These are phyloP conservation scores for Carassius auratus DNA, from an alignment of 2,113 vertebrate genomes.

Conservation along the genomic window DNA sequence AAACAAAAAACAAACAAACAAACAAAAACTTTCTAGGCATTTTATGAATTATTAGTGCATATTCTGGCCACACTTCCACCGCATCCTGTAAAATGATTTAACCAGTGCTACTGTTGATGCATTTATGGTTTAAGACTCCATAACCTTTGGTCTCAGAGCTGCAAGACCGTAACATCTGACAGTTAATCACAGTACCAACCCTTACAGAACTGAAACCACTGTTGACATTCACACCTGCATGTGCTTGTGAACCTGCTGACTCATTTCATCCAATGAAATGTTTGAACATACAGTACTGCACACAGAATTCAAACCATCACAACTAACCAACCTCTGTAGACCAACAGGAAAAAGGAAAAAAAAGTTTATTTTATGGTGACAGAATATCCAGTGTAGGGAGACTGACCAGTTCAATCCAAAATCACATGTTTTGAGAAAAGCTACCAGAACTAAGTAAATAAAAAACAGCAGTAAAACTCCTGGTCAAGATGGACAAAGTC, in stretches of 20 bases:
- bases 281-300: neutral
- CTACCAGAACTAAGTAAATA: neutral
- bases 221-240: neutral
- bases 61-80: neutral
- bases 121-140: constrained; percentile 3
- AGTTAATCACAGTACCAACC: neutral
- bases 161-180: neutral
- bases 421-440: constrained; percentile 7
- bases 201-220: neutral
- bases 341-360: neutral
- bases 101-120: neutral
- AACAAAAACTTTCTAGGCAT: neutral
- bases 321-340: neutral
- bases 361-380: constrained; percentile 18
- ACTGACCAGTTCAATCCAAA: constrained; percentile 14
- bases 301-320: neutral
- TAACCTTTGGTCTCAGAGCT: neutral
- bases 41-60: constrained; percentile 1
- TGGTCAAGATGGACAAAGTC: neutral
- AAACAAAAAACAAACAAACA: no score
- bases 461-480: neutral
- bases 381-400: constrained; percentile 22
- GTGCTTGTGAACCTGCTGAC: neutral
- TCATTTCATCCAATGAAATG: neutral
- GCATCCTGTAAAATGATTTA: neutral